Conservation (phyloP, 2,797 vertebrate species). For the Eurystomus glaucurus region DNA sequence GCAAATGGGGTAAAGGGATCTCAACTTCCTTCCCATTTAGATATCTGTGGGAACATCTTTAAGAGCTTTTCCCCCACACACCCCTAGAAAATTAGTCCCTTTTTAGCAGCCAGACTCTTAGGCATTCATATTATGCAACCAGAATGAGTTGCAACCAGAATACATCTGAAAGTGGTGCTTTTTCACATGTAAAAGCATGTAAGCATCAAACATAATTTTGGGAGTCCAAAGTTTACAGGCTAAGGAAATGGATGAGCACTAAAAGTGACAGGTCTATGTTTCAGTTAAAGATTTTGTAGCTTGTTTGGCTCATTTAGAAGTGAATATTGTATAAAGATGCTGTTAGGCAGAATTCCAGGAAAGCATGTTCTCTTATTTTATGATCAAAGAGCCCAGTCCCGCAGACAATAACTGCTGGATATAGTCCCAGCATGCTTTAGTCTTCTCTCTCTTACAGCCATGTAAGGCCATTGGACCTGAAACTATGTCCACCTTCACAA, state of each 20-base stretch:
- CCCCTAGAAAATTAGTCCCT: conserved; percentile 37
- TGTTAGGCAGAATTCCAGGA: conserved; percentile 34
- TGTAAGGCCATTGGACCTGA: background rate
- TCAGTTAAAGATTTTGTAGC: conserved; percentile 9
- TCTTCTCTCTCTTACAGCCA: background rate
- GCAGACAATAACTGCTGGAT: background rate
- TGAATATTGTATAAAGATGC: background rate
- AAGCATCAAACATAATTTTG: background rate
- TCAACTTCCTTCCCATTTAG: conserved; percentile 66
- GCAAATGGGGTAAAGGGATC: conserved; percentile 24
- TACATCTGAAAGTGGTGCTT: background rate
- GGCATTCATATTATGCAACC: conserved; percentile 32
- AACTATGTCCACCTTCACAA: background rate
- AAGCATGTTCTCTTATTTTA: conserved; percentile 28
- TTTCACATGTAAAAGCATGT: conserved; percentile 13
- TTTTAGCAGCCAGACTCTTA: conserved; percentile 47
- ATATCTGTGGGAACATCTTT: conserved; percentile 70
- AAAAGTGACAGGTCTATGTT: conserved; percentile 18
- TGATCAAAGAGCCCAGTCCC: background rate
- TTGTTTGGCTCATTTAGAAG: conserved; percentile 22
- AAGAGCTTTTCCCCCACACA: background rate
- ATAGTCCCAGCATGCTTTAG: background rate
- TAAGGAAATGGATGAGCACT: background rate
- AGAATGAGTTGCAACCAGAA: conserved; percentile 28
- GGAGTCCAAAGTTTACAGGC: background rate